Evolutionary conservation across 1,140 invertebrate species (phyloP), one percentile per base, ranked within the genome.

Genomic region (Antheraea mylitta): DNA sequence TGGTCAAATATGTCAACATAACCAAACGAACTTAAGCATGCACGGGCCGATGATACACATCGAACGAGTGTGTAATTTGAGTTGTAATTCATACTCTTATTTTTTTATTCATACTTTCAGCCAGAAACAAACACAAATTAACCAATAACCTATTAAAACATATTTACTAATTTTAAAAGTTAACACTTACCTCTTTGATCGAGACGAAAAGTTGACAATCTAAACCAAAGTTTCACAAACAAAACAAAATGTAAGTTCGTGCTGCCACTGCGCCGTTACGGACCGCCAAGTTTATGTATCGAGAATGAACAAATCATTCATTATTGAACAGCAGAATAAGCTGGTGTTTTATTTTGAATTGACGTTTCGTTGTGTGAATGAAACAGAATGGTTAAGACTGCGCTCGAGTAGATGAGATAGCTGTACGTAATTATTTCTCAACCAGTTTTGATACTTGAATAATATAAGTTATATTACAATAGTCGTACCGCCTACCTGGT

Each of bases 341-440:
- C 16, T 38, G 30, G 63, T 64, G 38, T 64, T 64, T 64, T 64
- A 64, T 72, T 82, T 89, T 82, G 78, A 86, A 83, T 85, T 81
- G 77, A 79, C 80, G 82, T 78, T 75, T 81, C 69, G 75, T 66
- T 81, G 85, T 80, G 83, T 77, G 78, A 84, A 77, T 75, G 83
- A 85, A 78, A 76, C 64, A 80, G 76, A 66, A 67, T n/a, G 64
- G 30, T 72, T 67, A 53, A 18, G 37, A 9, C 30, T 18, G 16
- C 11, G 19, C 19, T 61, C 30, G 60, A 13, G 30, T 61, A 36
- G 30, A 18, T 61, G 60, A 61, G 60, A 61, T n/a, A 10, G 60
- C 9, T 61, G n/a, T 37, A 36, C 38, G 13, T 11, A 42, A 64
- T 61, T 18, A 48, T 58, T 66, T 66, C 48, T 64, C 36, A 53